Percentiles rank a stretch among this genome's conserved stretches.
Conservation (phyloP, 2,797 vertebrate species). For the Eulemur albifrons region DNA sequence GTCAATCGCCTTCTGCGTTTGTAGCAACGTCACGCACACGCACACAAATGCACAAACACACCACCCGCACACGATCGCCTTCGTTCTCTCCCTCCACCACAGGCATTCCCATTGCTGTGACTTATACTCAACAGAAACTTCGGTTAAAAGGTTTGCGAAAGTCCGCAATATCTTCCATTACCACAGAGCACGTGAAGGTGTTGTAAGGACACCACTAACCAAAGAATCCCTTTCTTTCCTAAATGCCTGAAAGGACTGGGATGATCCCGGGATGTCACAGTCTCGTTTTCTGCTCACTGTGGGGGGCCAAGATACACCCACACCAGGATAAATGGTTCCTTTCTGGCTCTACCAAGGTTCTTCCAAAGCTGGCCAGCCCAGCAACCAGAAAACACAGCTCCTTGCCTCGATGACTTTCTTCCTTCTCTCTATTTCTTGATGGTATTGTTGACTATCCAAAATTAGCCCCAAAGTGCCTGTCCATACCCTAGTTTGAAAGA, state of each 20-base stretch:
- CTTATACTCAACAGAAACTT: not conserved
- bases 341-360: not conserved
- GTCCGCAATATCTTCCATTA: not conserved
- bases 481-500: not conserved
- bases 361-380: not conserved
- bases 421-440: not conserved
- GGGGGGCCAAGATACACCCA: conserved; percentile 16
- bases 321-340: not conserved
- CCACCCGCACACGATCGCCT: not conserved
- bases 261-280: not conserved
- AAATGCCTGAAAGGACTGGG: conserved; percentile 16
- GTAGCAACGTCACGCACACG: not conserved
- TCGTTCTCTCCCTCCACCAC: not conserved
- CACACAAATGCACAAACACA: not conserved
- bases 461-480: not conserved
- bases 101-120: not conserved
- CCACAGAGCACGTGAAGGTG: not conserved
- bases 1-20: fast-evolving
- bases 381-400: not conserved
- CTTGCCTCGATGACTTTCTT: not conserved
- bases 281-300: not conserved
- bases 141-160: not conserved
- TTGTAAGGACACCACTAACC: conserved; percentile 9
- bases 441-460: not conserved
- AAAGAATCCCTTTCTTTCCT: not conserved